Evolutionary conservation across 2,888 invertebrate species (phyloP).

Genomic region (Pachycephus smyrnensis): DNA sequence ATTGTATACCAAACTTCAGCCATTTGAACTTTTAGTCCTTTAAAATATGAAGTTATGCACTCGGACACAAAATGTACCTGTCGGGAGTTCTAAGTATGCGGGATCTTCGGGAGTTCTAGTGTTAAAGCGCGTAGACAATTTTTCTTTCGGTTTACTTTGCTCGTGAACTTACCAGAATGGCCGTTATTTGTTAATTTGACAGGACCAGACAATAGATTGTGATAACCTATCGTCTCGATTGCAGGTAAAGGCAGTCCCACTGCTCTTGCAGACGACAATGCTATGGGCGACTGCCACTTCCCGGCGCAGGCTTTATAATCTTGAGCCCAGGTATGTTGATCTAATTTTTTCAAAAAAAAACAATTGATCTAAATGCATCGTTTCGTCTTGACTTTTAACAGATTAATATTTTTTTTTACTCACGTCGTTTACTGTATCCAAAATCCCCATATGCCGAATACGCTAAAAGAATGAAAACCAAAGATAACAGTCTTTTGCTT

Average conservation of each 20-base stretch:
- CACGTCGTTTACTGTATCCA: conserved; percentile 44
- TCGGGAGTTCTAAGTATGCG: not conserved
- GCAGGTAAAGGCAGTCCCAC: conserved; percentile 77
- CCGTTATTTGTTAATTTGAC: conserved; percentile 77
- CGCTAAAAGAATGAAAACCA: conserved; percentile 3
- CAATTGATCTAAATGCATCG: not conserved
- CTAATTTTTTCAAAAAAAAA: conserved; percentile 44
- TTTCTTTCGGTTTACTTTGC: not conserved
- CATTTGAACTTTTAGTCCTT: no score
- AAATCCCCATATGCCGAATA: conserved; percentile 26
- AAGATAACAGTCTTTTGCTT: not conserved
- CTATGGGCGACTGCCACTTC: conserved; percentile 76
- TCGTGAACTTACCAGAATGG: conserved; percentile 72
- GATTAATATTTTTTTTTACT: conserved; percentile 30
- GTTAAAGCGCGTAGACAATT: not conserved
- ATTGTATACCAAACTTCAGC: no score
- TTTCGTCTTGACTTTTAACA: not conserved
- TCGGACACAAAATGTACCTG: no score
- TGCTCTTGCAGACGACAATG: conserved; percentile 73
- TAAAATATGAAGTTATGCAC: no score
- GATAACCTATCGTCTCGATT: conserved; percentile 79
- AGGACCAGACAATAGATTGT: conserved; percentile 75
- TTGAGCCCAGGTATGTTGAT: conserved; percentile 75
- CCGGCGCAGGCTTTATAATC: conserved; percentile 76
- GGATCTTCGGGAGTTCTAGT: not conserved